Conservation (phyloP, 1,140 invertebrate genomes). For the Phocides pigmalion region DNA sequence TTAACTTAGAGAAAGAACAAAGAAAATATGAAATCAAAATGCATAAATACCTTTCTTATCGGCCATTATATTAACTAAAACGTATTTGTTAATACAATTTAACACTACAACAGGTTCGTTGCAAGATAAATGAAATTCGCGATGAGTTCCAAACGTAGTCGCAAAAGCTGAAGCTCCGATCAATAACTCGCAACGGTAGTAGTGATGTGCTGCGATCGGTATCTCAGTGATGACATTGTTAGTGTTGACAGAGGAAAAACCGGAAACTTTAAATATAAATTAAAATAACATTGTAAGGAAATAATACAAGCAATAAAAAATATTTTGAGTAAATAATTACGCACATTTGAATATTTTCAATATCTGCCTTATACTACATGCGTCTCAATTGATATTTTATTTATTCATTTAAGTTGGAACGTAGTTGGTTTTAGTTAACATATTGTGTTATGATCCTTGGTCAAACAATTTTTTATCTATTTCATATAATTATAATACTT, state of each 20-base stretch:
- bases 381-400: too few species aligned
- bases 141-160: constrained; percentile 52
- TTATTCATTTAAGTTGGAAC: too few species aligned
- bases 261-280: background rate
- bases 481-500: too few species aligned
- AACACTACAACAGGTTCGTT: constrained; percentile 49
- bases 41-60: constrained; percentile 81
- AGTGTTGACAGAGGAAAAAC: background rate
- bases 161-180: constrained; percentile 46
- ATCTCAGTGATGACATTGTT: background rate
- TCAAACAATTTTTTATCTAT: too few species aligned
- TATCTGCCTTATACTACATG: too few species aligned
- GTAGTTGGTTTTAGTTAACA: too few species aligned
- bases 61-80: constrained; percentile 71
- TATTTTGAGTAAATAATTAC: too few species aligned
- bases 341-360: too few species aligned
- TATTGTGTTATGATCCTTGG: too few species aligned
- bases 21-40: constrained; percentile 63
- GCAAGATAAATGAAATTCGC: constrained; percentile 52
- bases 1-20: constrained; percentile 64
- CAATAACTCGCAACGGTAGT: constrained; percentile 57
- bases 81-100: constrained; percentile 54
- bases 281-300: too few species aligned
- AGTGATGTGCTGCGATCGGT: constrained; percentile 44
- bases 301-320: too few species aligned